Evolutionary conservation across 2,888 invertebrate species (phyloP).

Genomic region (Augochlorella aurata): DNA sequence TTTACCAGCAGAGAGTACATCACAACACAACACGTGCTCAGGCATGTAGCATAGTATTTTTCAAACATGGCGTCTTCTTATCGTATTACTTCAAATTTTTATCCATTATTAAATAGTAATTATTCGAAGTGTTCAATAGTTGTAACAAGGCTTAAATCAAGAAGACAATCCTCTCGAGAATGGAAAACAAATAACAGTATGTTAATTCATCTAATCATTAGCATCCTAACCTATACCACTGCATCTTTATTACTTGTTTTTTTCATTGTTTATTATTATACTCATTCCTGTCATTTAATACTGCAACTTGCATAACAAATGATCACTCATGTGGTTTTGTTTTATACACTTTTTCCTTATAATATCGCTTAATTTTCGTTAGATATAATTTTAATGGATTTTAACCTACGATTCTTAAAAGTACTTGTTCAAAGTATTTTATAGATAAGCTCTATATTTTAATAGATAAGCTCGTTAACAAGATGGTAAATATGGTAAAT

Average conservation of each 20-base stretch:
- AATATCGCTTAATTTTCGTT: neutral
- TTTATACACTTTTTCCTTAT: neutral
- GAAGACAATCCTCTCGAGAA: neutral
- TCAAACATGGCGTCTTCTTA: conserved; percentile 71
- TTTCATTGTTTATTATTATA: neutral
- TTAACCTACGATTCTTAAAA: neutral
- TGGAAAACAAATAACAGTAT: neutral
- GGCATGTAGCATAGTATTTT: neutral
- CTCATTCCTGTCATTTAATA: neutral
- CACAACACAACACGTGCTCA: conserved; percentile 14
- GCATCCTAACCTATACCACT: conserved; percentile 7
- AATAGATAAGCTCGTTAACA: neutral
- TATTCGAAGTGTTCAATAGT: conserved; percentile 56
- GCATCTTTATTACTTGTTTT: neutral
- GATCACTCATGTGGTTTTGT: neutral
- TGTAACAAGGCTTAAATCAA: conserved; percentile 28
- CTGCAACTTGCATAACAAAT: neutral
- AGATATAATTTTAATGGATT: neutral
- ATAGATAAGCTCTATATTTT: neutral
- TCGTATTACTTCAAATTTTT: conserved; percentile 62
- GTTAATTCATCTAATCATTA: neutral
- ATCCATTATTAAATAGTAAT: conserved; percentile 67
- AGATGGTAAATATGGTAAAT: neutral
- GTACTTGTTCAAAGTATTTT: neutral
- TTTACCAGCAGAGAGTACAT: too few relatives aligned